A percentile compares a stretch with the other conserved stretches of the same genome.
phyloP scores from a whole-genome alignment of 2,113 vertebrate genomes.

The Irena cyanogastra region DNA sequence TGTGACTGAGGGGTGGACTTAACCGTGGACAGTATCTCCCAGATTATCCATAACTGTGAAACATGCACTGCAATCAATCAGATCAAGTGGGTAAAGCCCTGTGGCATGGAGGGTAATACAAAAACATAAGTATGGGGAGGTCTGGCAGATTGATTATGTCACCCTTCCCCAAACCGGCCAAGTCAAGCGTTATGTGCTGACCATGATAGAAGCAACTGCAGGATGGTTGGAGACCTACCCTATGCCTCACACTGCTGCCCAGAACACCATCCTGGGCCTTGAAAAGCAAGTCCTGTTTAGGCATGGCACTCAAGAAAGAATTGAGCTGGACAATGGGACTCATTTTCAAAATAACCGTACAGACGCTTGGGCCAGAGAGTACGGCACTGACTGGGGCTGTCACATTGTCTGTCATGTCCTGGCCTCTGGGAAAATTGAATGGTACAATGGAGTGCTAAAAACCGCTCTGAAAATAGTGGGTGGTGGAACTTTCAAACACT shows the following conservation, averaged over 20 bases:
- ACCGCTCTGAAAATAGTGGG: not conserved
- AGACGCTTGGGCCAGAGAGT: not conserved
- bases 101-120: not conserved
- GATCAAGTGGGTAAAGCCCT: not conserved
- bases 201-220: accelerated
- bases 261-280: not conserved
- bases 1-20: not conserved
- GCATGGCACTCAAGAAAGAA: not conserved
- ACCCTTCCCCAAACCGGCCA: accelerated
- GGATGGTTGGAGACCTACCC: not conserved
- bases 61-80: not conserved
- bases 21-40: no score
- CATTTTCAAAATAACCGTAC: not conserved
- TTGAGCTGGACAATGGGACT: no score
- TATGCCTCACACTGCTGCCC: not conserved
- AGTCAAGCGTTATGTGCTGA: accelerated
- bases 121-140: not conserved
- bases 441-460: not conserved
- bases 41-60: not conserved
- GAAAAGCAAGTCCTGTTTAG: not conserved
- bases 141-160: not conserved
- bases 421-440: not conserved
- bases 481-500: not conserved
- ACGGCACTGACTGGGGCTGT: accelerated
- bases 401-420: not conserved